Evolutionary conservation across 2,113 vertebrate genomes (phyloP).

Genomic region (Nyctereutes procyonoides): DNA sequence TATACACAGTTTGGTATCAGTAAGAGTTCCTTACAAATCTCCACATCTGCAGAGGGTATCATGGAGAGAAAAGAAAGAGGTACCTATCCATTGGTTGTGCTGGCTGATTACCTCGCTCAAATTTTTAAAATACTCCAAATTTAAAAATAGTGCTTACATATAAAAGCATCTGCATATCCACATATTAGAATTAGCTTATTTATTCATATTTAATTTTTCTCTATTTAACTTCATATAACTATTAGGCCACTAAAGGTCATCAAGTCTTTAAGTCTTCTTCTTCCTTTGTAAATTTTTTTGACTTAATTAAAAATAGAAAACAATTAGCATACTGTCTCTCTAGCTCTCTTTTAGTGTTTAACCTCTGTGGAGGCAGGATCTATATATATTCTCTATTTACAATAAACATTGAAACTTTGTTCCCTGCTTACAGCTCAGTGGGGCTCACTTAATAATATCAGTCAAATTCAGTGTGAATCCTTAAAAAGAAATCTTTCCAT

Average conservation of each 20-base stretch:
- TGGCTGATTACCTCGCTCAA: not conserved
- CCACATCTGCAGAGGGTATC: not conserved
- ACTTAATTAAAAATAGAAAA: constrained; percentile 37
- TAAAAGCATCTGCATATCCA: not conserved
- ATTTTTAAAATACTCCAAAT: constrained; percentile 11
- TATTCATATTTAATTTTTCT: constrained; percentile 40
- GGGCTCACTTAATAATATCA: not conserved
- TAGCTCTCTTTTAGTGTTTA: not conserved
- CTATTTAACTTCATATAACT: constrained; percentile 21
- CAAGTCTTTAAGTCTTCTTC: not conserved
- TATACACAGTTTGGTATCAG: not conserved
- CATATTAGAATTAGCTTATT: not conserved
- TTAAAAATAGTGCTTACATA: not conserved
- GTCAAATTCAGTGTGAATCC: constrained; percentile 61
- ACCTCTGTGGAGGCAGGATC: not conserved
- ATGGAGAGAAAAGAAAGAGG: not conserved
- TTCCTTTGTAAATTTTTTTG: not conserved
- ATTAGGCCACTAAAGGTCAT: not conserved
- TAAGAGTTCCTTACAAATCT: constrained; percentile 34
- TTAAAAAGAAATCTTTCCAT: constrained; percentile 64
- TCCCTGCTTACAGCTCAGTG: constrained; percentile 29
- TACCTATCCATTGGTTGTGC: not conserved
- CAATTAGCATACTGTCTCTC: not conserved
- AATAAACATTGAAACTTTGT: constrained; percentile 67
- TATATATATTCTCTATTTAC: constrained; percentile 2